These are phyloP conservation scores for Hypothenemus hampei DNA, from an alignment of 1,140 invertebrate species.

Conservation along the genomic window DNA sequence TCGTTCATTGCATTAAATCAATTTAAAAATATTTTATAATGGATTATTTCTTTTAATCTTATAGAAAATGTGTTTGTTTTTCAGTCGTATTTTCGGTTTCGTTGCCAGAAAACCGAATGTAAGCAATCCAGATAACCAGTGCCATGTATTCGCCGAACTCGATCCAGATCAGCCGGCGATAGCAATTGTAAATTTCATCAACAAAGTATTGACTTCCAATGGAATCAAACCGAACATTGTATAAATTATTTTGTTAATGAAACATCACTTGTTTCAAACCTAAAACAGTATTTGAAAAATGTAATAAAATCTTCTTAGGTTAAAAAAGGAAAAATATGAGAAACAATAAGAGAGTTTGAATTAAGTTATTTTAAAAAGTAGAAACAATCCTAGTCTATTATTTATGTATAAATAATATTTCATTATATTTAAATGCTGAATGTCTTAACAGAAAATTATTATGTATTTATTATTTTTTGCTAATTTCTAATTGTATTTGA, in stretches of 20 bases:
- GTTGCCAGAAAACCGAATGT: conserved; percentile 79
- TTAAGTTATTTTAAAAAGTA: no score
- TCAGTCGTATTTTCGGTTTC: conserved; percentile 87
- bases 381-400: conserved; percentile 24
- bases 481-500: conserved; percentile 25
- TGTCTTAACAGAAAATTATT: no score
- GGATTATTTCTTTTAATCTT: background rate
- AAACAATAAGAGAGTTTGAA: no score
- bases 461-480: no score
- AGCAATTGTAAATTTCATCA: conserved; percentile 94
- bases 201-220: conserved; percentile 75
- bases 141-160: conserved; percentile 93
- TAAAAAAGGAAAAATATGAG: background rate
- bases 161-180: conserved; percentile 92
- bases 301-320: background rate
- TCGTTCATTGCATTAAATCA: no score
- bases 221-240: conserved; percentile 54
- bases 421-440: no score
- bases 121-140: conserved; percentile 86
- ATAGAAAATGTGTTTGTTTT: no score
- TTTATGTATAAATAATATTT: conserved; percentile 12
- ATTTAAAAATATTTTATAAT: no score
- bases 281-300: conserved; percentile 21
- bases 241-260: no score
- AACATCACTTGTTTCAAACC: no score